phyloP scores from a whole-genome alignment of 35 echinoderm and acorn worm species.

The Amphiura filiformis region DNA sequence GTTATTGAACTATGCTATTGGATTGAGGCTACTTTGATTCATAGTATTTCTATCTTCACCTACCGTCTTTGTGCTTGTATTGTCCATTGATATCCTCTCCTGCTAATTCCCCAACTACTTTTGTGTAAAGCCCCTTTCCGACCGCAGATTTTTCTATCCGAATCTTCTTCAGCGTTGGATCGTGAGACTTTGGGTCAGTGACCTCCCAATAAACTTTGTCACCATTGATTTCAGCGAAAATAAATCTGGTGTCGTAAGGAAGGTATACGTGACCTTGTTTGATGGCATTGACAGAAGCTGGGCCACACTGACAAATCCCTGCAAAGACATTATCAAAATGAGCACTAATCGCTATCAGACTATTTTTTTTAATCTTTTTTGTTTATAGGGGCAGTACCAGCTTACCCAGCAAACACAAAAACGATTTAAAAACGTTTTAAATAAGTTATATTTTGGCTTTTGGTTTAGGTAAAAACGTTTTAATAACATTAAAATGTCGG shows the following conservation, averaged over 20 bases:
- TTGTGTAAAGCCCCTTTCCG: background rate
- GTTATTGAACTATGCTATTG: too few species aligned
- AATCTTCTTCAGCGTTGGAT: background rate
- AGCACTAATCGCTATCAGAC: too few species aligned
- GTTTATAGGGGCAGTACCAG: too few species aligned
- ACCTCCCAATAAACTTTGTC: conserved; percentile 58
- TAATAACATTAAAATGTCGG: too few species aligned
- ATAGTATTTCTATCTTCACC: too few species aligned
- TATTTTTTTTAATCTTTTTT: too few species aligned
- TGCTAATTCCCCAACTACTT: background rate
- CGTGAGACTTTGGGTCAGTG: background rate
- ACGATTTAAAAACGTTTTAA: too few species aligned
- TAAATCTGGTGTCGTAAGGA: conserved; percentile 64
- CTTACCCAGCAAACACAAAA: too few species aligned
- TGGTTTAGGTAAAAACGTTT: too few species aligned
- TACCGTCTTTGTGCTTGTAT: background rate
- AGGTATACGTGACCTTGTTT: conserved; percentile 65
- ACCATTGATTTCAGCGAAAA: conserved; percentile 80
- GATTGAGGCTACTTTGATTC: too few species aligned
- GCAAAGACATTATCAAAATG: too few species aligned
- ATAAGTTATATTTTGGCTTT: too few species aligned
- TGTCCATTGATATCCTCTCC: background rate
- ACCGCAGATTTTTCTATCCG: background rate
- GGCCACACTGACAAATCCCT: conserved; percentile 64
- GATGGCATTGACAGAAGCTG: conserved; percentile 65